Conservation (phyloP, 1,140 invertebrate species). For the Trichonephila clavipes region DNA sequence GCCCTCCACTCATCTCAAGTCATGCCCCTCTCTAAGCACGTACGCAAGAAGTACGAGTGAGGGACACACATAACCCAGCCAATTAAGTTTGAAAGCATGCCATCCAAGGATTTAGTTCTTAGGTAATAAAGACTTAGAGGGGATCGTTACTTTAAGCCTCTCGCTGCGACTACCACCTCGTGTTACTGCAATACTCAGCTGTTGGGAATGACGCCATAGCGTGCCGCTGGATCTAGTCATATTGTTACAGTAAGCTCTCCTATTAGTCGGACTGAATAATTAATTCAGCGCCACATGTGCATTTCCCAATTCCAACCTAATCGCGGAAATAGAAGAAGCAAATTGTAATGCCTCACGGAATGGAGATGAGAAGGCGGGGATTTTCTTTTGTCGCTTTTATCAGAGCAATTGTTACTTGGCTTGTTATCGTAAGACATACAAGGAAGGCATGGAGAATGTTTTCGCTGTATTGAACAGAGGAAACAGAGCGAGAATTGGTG, state of each 20-base stretch:
- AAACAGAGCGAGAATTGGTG: no score
- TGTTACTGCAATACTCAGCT: conserved; percentile 50
- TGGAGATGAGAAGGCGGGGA: neutral
- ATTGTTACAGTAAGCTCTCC: conserved; percentile 66
- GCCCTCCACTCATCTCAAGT: neutral
- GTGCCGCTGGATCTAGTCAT: conserved; percentile 62
- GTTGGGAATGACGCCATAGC: conserved; percentile 45
- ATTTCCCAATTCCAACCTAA: conserved; percentile 31
- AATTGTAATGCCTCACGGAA: conserved; percentile 32
- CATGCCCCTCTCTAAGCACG: neutral
- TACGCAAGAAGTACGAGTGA: conserved; percentile 22
- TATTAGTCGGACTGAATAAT: conserved; percentile 67
- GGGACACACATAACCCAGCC: conserved; percentile 6
- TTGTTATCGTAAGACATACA: no score
- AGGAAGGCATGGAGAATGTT: no score
- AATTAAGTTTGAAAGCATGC: conserved; percentile 53
- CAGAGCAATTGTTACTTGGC: neutral
- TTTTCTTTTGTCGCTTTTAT: neutral
- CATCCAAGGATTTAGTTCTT: conserved; percentile 39
- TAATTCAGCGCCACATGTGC: conserved; percentile 59
- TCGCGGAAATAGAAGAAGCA: conserved; percentile 46
- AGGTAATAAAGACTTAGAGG: conserved; percentile 60
- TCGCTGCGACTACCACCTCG: conserved; percentile 4
- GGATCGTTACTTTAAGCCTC: conserved; percentile 65
- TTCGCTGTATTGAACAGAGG: no score